Evolutionary conservation across 2,797 vertebrate genomes (phyloP), one percentile per base, ranked within the genome.

Genomic region (Labeo calbasu): DNA sequence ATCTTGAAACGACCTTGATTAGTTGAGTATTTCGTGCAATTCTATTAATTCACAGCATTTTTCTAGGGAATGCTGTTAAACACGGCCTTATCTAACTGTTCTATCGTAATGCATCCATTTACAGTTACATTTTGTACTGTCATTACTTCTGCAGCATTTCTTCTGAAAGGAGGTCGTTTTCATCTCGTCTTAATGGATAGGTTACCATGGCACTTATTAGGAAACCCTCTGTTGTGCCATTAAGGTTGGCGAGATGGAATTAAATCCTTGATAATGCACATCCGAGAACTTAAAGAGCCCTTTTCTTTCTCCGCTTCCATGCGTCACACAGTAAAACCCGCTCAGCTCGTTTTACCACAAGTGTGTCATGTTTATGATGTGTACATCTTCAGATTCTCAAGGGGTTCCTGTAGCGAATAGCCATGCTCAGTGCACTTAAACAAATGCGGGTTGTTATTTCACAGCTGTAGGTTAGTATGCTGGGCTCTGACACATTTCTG

Each of bases 151-250:
- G 21, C 61, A 66, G 71, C 50, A 61, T 50, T 76, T 82, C 68
- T 57, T 66, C 17, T 4, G 12, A 48, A 80, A 75, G 50, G 43
- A 28, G 14, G 48, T 57, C 36, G 1, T 80, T 77, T 85, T 85
- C 59, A 85, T 68, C 36, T 48, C 5, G 13, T 79, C 50, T 57
- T 57, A 79, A 83, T 79, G 85, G 73, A 82, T 73, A 59, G 70
- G 63, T 84, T 84, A 82, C 77, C 78, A 86, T 90, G 86, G 84
- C 90, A 91, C 88, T 90, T 46, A 69, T 85, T 87, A 82, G 80
- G 46, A 87, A 89, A 84, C 78, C 86, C 86, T 88, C 63, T 76
- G 77, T 90, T 89, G 88, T 89, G 89, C 85, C 83, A 91, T 90
- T 91, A 88, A 88, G 88, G 88, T 87, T 59, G 17, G 43, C 46